Evolutionary conservation across 2,113 vertebrate species (phyloP), one percentile per base, ranked within the genome.

Genomic region (Albula glossodonta): DNA sequence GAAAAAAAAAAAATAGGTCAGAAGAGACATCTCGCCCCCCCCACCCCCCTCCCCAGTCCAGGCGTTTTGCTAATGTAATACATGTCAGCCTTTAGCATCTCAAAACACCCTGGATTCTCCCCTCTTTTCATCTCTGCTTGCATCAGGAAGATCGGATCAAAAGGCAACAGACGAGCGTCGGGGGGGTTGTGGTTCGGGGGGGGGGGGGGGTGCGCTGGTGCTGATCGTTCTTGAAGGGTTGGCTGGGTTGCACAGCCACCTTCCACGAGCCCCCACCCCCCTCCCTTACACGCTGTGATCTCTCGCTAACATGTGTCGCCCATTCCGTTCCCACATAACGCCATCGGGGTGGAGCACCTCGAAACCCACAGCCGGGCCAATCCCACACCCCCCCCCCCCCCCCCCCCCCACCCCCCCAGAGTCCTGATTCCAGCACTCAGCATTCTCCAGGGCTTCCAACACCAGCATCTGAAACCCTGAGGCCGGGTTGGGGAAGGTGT

Each of bases 101-200:
- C 91, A 92, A 92, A 93, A 83, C 31, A 31, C 82, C 48, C 2
- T 79, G 88, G 88, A 88, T 22, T 87, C 63, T 63, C 17, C 57
- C 63, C 88, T 17, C 60, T 87, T 92, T 91, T 84, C 49, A 57
- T 90, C 79, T 90, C 80, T 77, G 9, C 53, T 82, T 85, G 17
- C 84, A 48, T 57, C 80, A 66, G 51, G 79, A 83, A 90, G 4
- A 86, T n/a, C 70, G 53, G 83, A 91, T 92, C 87, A 89, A 85
- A 93, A 89, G 70, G 83, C 89, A 91, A 52, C 88, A 89, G 90
- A 93, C 91, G 89, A 93, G 82, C 90, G 88, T 89, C 89, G 90
- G 84, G 80, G 66, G 22, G 52, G 5, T 41, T 41, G 31, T 41
- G 31, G 31, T 41, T 41, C 0, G 31, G 31, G 31, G 31, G 31